A percentile compares a stretch with the other conserved stretches of the same genome.
phyloP scores from a whole-genome alignment of 1,140 invertebrate genomes.

The Odontomachus brunneus region DNA sequence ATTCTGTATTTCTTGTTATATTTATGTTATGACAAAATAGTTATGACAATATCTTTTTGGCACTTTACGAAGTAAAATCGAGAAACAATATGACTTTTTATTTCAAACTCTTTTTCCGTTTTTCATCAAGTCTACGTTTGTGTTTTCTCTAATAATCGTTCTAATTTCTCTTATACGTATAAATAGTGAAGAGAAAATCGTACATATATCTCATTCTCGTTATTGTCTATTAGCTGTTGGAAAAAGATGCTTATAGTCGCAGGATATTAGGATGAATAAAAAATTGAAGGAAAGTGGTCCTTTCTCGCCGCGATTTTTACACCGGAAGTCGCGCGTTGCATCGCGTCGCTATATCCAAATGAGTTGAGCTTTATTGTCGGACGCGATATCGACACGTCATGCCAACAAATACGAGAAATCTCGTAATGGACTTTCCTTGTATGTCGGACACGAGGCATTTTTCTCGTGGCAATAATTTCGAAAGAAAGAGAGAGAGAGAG shows the following conservation, averaged over 20 bases:
- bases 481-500: conserved; percentile 50
- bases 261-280: background rate
- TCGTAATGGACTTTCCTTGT: conserved; percentile 73
- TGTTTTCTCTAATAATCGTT: too few species aligned
- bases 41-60: too few species aligned
- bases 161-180: too few species aligned
- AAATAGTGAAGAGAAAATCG: too few species aligned
- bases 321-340: background rate
- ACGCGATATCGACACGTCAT: conserved; percentile 53
- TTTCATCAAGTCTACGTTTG: too few species aligned
- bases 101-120: too few species aligned
- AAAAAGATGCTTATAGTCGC: background rate
- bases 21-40: too few species aligned
- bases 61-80: too few species aligned
- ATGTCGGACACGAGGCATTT: conserved; percentile 63
- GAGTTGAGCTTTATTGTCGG: conserved; percentile 32
- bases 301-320: background rate
- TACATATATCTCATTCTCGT: too few species aligned
- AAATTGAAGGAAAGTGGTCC: background rate
- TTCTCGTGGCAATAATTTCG: conserved; percentile 69
- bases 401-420: conserved; percentile 57
- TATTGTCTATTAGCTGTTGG: background rate
- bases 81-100: too few species aligned
- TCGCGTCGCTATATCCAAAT: conserved; percentile 45
- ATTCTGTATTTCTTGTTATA: too few species aligned